Base-by-base conservation (phyloP, 64 coral and sea anemone genomes). In the Montipora sp. region DNA sequence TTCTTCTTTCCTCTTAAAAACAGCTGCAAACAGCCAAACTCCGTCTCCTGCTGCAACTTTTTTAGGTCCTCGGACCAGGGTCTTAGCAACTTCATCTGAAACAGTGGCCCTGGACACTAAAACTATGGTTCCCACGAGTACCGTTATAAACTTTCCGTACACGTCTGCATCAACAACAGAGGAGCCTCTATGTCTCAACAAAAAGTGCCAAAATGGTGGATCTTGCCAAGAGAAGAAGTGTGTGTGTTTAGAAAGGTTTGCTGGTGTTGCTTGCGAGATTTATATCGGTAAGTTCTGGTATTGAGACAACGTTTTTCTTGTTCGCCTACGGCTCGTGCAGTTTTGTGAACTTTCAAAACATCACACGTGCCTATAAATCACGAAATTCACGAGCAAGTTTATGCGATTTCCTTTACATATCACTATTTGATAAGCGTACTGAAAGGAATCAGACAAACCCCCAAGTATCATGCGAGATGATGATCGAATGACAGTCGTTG, bases 141-240 rank as follows among this genome's bases (percentile, higher is more conserved):
- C 82, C 18, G 68, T 1, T n/a, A 20, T 5, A 14, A 59, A 43
- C 9, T 3, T 58, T 13, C 36, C 43, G 1, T n/a, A 2, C 68
- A 49, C 47, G 16, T 85, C 65, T 22, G 60, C 45, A n/a, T 8
- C 82, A 85, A 47, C 24, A 2, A 71, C 82, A 15, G 2, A 45
- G 2, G 14, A 15, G 11, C 9, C 3, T 85, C 47, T 48, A 3
- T 85, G 82, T 11, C 46, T 47, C 19, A 48, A 1, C 16, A 49
- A 51, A 51, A 22, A n/a, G 18, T 85, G 82, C 19, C 63, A 72
- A 47, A 85, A 85, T 85, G 82, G 82, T 11, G 82, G 82, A 20
- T 71, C 82, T 50, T 85, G 82, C 47, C 7, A 71, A 8, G 1
- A 67, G 19, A 71, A 3, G 82, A 70, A 21, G 16, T 85, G 82